Conservation (phyloP, 2,797 vertebrate genomes). For the Mormyrops boulengeri region DNA sequence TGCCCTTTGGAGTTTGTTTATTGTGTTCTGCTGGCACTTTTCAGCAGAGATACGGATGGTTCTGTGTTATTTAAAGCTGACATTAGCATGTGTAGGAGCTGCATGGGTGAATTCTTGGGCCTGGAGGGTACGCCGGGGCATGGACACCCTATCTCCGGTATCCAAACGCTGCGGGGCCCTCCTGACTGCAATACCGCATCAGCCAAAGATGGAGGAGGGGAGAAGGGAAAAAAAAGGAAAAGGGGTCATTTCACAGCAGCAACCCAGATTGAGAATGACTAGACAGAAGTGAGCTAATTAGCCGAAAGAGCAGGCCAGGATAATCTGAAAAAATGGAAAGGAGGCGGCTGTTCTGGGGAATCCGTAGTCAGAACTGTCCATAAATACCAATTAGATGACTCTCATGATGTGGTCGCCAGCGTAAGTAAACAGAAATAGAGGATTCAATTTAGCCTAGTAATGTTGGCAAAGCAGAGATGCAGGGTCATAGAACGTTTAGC, state of each 20-base stretch:
- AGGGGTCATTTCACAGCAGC: neutral
- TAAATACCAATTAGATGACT: neutral
- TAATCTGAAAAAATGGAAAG: conserved; percentile 23
- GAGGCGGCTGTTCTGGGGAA: conserved; percentile 22
- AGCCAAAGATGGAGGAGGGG: neutral
- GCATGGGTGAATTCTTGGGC: neutral
- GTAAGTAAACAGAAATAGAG: neutral
- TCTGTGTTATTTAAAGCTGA: conserved; percentile 19
- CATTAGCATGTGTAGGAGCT: conserved; percentile 21
- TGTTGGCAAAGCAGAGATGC: conserved; percentile 17
- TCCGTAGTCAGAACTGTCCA: neutral
- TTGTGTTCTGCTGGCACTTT: neutral
- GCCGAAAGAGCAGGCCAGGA: conserved; percentile 22
- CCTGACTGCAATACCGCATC: neutral
- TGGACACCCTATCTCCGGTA: neutral
- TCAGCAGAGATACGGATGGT: conserved; percentile 1
- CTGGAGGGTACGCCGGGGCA: neutral
- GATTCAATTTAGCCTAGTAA: conserved; percentile 34
- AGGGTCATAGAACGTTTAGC: neutral
- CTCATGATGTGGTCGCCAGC: neutral
- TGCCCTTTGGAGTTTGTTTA: neutral
- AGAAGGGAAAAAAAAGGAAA: neutral
- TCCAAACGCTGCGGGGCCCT: neutral
- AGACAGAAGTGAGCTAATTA: conserved; percentile 34
- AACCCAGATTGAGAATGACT: neutral